Base-by-base conservation (phyloP, 2,797 vertebrate species). In the Characodon lateralis region DNA sequence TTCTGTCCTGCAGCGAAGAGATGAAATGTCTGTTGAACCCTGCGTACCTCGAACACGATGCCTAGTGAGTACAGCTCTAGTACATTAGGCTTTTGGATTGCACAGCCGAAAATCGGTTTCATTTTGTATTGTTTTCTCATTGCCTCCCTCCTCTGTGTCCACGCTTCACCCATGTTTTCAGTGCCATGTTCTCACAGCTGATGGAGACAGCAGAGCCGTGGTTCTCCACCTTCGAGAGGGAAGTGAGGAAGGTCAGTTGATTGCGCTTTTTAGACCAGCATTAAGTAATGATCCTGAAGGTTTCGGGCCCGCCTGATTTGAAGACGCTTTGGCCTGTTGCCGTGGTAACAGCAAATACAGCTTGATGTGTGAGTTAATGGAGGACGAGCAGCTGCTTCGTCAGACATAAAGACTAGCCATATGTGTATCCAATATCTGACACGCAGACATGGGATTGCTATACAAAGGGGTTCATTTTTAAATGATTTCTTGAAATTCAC, bases 161-260 rank as follows among this genome's bases (percentile, higher is more conserved):
- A 9, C 43, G 9, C n/a, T 5, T 20, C 69, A 46, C 22, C 58
- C 46, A 7, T 71, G 85, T 50, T 0, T 63, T 7, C 41, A 99
- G 98, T 91, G 96, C 96, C 48, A 95, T 99, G 96, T 99, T 99
- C 95, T 98, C 97, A 18, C 95, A 93, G 85, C 96, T 99, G 80
- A 99, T 99, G 98, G 97, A 98, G 88, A 99, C 97, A 0, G 97
- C 98, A 71, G 98, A 99, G 84, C 97, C 98, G 35, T 99, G 98
- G 98, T 99, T 99, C 96, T 98, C 98, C 89, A 97, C 96, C 92
- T 99, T 96, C 82, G 98, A 99, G 89, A 96, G 98, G 87, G 96
- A 98, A 94, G 95, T 97, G 91, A 96, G 97, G 88, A 98, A 96
- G 98, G 98, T 98, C 95, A 91, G 93, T 89, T 51, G 12, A 71